These are phyloP conservation scores for Plotosus lineatus DNA, from an alignment of 2,113 vertebrate genomes.

Conservation along the genomic window DNA sequence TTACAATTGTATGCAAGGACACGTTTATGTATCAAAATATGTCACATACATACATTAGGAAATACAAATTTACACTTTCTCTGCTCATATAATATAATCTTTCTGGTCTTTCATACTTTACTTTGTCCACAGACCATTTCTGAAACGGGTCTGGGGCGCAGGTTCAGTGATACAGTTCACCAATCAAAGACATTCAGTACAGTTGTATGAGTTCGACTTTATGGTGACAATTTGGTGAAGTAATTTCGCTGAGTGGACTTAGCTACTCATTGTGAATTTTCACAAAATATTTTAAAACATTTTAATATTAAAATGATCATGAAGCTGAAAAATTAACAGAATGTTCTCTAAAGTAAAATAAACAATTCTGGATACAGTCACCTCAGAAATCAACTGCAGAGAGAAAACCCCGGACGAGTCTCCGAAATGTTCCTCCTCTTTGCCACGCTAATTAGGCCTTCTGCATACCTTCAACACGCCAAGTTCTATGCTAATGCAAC, in stretches of 20 bases:
- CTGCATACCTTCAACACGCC: slow-evolving; percentile 59
- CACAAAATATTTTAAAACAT: neutral
- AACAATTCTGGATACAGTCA: neutral
- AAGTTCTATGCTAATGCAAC: slow-evolving; percentile 62
- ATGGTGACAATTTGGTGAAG: neutral
- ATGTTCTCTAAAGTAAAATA: neutral
- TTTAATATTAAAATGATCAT: neutral
- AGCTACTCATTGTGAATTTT: neutral
- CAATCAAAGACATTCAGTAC: neutral
- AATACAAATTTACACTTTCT: no score
- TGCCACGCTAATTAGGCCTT: slow-evolving; percentile 61
- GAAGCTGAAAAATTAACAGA: neutral
- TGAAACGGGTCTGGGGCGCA: neutral
- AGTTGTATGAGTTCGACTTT: neutral
- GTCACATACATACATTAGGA: no score
- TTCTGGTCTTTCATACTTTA: no score
- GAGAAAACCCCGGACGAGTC: neutral
- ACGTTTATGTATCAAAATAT: no score
- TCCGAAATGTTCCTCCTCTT: slow-evolving; percentile 30
- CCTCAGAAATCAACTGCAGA: slow-evolving; percentile 26
- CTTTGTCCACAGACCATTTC: no score
- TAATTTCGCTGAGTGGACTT: neutral
- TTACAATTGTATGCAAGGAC: no score
- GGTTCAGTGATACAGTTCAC: neutral
- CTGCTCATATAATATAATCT: no score